Conservation (phyloP, 2,797 vertebrate genomes). For the Thripadectes ignobilis region DNA sequence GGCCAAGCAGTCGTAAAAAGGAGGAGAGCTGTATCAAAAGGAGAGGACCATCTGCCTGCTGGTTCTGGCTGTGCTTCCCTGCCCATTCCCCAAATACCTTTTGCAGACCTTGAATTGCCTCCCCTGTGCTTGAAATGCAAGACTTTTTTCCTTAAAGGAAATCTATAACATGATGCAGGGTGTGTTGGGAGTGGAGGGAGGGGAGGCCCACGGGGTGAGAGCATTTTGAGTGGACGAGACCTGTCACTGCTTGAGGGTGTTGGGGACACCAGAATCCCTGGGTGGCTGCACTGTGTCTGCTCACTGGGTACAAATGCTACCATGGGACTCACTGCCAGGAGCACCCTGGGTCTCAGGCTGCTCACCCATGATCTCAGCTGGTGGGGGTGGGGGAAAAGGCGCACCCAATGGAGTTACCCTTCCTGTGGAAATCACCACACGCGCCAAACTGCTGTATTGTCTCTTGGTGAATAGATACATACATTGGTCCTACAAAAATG, state of each 20-base stretch:
- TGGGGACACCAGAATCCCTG: neutral
- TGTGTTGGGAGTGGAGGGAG: neutral
- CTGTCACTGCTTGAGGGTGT: neutral
- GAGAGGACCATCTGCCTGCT: neutral
- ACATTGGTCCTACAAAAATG: neutral
- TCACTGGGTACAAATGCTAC: neutral
- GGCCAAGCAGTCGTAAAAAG: neutral
- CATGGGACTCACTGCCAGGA: neutral
- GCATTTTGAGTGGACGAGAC: neutral
- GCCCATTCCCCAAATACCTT: neutral
- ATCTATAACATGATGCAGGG: accelerated
- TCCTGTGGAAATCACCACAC: neutral
- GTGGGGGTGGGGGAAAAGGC: accelerated
- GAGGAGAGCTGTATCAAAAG: neutral
- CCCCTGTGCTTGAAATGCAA: neutral
- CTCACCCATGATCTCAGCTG: neutral
- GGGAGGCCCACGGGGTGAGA: neutral
- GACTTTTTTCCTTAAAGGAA: neutral
- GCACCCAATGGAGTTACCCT: accelerated
- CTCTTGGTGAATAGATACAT: neutral
- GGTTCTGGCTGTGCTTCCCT: neutral
- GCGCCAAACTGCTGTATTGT: neutral
- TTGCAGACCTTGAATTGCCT: neutral
- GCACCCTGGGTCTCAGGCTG: accelerated
- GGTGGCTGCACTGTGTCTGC: neutral